Conservation (phyloP, 2,113 vertebrate genomes). For the Cyphomyrus plagiostoma region DNA sequence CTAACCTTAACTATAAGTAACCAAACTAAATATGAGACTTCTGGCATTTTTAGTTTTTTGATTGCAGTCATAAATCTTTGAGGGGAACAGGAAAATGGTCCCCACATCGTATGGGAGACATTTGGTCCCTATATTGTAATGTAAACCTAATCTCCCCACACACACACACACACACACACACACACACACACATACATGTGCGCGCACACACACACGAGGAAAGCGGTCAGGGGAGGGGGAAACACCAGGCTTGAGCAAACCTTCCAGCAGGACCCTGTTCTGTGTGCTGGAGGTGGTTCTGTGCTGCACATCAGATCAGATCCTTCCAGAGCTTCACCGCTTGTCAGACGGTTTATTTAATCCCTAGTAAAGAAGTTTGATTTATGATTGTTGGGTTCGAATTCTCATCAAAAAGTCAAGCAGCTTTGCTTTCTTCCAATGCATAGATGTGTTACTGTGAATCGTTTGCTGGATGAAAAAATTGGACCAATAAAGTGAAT, state of each 20-base stretch:
- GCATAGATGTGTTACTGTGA: not conserved
- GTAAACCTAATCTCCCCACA: too few relatives aligned
- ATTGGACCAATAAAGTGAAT: not conserved
- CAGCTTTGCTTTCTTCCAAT: not conserved
- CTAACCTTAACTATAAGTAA: too few relatives aligned
- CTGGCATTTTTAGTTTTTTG: too few relatives aligned
- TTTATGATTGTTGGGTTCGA: not conserved
- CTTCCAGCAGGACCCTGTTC: not conserved
- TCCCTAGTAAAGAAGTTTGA: not conserved
- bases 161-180: too few relatives aligned
- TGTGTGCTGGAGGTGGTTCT: not conserved
- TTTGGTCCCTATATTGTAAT: too few relatives aligned
- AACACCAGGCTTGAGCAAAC: not conserved
- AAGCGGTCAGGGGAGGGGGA: not conserved
- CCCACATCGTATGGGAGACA: too few relatives aligned
- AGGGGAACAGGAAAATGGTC: too few relatives aligned
- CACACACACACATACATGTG: too few relatives aligned
- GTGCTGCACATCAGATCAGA: not conserved
- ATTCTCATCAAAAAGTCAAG: not conserved
- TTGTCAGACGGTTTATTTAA: not conserved
- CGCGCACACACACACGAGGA: too few relatives aligned
- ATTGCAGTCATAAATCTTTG: too few relatives aligned
- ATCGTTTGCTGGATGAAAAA: not conserved
- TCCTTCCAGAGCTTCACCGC: not conserved
- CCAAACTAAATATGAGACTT: too few relatives aligned